Evolutionary conservation across 1,140 invertebrate species (phyloP).

Genomic region (Calycopis cecrops): DNA sequence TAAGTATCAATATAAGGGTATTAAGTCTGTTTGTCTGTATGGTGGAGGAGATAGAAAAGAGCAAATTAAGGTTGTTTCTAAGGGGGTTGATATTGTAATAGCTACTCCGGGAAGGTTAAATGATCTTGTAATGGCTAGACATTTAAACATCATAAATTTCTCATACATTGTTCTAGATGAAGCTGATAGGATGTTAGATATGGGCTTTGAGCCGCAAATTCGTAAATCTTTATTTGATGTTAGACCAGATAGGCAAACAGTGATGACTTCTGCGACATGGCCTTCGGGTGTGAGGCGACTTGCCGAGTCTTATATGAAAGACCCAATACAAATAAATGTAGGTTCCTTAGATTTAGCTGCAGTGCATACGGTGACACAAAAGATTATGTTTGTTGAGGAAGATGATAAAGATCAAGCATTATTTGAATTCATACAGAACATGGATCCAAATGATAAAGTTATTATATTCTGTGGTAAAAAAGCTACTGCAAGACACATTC

Average conservation of each 20-base stretch:
- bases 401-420: constrained; percentile 75
- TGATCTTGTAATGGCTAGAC: constrained; percentile 81
- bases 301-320: constrained; percentile 88
- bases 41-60: constrained; percentile 86
- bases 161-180: constrained; percentile 96
- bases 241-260: constrained; percentile 86
- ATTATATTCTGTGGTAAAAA: constrained; percentile 94
- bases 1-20: constrained; percentile 89
- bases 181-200: constrained; percentile 90
- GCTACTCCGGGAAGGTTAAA: constrained; percentile 93
- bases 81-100: constrained; percentile 91
- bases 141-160: constrained; percentile 83
- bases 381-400: constrained; percentile 82
- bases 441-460: constrained; percentile 85
- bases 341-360: constrained; percentile 91
- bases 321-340: constrained; percentile 92
- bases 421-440: constrained; percentile 78
- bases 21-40: constrained; percentile 91
- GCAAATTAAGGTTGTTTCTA: constrained; percentile 82
- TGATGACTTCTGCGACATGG: constrained; percentile 95
- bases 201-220: constrained; percentile 93
- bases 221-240: constrained; percentile 86
- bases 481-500: constrained; percentile 85
- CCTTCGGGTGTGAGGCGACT: constrained; percentile 87
- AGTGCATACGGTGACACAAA: constrained; percentile 88